Evolutionary conservation across 92 coral and sea anemone genomes (phyloP).

Genomic region (Zoanthus sansibaricus): DNA sequence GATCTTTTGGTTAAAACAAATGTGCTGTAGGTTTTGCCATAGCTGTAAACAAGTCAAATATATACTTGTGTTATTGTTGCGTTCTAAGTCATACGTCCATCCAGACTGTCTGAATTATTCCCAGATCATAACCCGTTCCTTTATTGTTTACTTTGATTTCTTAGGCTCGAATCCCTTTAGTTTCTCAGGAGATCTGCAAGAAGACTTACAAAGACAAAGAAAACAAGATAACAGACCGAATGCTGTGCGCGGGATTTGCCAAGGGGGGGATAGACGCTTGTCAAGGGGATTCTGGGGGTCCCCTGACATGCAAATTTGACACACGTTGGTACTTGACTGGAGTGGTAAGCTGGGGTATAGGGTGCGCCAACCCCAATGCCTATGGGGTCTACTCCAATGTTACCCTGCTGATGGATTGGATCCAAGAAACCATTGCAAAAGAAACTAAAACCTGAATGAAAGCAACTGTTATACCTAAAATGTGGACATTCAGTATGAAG

Average conservation of each 20-base stretch:
- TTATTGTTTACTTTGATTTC: background rate
- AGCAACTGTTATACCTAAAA: too few species aligned
- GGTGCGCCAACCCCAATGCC: constrained; percentile 54
- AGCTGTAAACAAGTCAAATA: background rate
- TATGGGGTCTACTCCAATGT: constrained; percentile 59
- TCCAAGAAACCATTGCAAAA: constrained; percentile 29
- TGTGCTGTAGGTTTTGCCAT: too few species aligned
- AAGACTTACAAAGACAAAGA: constrained; percentile 34
- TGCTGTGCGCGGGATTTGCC: constrained; percentile 61
- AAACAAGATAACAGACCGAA: constrained; percentile 46
- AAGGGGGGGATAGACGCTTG: constrained; percentile 62
- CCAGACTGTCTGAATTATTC: too few species aligned
- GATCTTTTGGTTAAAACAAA: too few species aligned
- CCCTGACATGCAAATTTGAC: constrained; percentile 46
- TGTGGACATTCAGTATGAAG: too few species aligned
- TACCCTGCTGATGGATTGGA: constrained; percentile 44
- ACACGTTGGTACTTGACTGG: constrained; percentile 65
- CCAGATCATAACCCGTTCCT: background rate
- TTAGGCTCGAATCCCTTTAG: constrained; percentile 48
- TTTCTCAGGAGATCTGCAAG: constrained; percentile 45
- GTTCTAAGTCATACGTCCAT: too few species aligned
- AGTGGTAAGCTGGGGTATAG: constrained; percentile 71
- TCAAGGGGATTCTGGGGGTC: constrained; percentile 34
- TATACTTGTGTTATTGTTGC: too few species aligned
- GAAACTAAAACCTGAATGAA: background rate